phyloP scores from a whole-genome alignment of 2,888 invertebrate species.

The Lapara coniferarum region DNA sequence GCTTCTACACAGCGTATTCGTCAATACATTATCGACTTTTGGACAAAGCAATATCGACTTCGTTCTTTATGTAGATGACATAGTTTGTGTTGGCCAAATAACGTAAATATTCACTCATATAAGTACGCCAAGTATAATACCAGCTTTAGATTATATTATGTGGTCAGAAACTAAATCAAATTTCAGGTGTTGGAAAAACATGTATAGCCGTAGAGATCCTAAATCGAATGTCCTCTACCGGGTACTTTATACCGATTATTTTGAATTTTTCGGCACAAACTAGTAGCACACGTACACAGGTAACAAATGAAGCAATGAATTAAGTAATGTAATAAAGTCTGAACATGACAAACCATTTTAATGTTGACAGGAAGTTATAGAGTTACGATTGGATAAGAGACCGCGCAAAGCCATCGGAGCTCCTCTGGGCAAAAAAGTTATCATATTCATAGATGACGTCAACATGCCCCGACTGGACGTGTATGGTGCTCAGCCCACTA shows the following conservation, averaged over 20 bases:
- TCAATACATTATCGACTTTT: too few relatives aligned
- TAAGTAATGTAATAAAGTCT: not conserved
- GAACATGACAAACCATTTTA: not conserved
- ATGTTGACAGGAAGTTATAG: conserved; percentile 88
- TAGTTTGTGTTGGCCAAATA: too few relatives aligned
- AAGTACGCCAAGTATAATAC: too few relatives aligned
- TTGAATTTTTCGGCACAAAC: conserved; percentile 97
- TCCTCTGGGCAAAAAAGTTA: conserved; percentile 91
- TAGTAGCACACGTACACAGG: conserved; percentile 90
- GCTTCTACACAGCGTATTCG: too few relatives aligned
- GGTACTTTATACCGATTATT: conserved; percentile 88
- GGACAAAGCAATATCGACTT: too few relatives aligned
- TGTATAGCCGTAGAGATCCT: conserved; percentile 91
- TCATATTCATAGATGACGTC: conserved; percentile 95
- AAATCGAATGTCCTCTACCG: conserved; percentile 84
- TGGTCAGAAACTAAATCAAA: not conserved
- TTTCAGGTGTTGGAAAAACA: conserved; percentile 93
- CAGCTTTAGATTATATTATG: not conserved
- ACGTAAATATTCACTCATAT: too few relatives aligned
- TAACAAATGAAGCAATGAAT: conserved; percentile 36
- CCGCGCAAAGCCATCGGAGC: conserved; percentile 91
- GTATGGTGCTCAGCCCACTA: conserved; percentile 96
- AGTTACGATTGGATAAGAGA: conserved; percentile 92
- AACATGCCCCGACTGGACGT: conserved; percentile 95
- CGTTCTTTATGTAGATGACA: too few relatives aligned